Percentiles rank a stretch among this genome's conserved stretches.
These are phyloP conservation scores for Agrotis segetum DNA, from an alignment of 2,888 invertebrate species.

Conservation along the genomic window DNA sequence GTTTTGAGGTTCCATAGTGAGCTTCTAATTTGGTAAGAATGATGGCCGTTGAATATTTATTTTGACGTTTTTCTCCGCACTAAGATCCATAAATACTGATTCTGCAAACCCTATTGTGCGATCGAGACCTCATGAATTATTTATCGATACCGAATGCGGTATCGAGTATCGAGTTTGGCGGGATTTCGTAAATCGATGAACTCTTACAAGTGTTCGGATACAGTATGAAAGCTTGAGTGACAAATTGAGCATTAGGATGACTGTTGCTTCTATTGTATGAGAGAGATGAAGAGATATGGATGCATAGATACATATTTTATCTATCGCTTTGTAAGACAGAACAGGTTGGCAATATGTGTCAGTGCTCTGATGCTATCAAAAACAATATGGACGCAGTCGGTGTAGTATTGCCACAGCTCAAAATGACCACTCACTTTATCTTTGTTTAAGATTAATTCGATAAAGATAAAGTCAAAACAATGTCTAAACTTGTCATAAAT, in stretches of 20 bases:
- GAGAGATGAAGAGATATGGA: constrained; percentile 38
- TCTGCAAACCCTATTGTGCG: constrained; percentile 82
- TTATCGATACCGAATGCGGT: constrained; percentile 82
- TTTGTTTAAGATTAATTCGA: not conserved
- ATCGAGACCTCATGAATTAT: constrained; percentile 85
- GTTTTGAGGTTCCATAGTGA: constrained; percentile 49
- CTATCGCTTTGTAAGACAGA: constrained; percentile 45
- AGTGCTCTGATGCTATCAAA: constrained; percentile 42
- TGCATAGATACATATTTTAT: constrained; percentile 53
- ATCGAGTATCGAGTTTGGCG: constrained; percentile 84
- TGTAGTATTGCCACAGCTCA: constrained; percentile 20
- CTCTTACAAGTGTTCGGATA: constrained; percentile 77
- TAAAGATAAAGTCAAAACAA: not conserved
- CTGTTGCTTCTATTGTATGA: constrained; percentile 52
- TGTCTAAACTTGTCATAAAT: not conserved
- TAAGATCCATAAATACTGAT: constrained; percentile 79
- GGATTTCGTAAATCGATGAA: constrained; percentile 85
- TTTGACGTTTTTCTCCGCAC: constrained; percentile 72
- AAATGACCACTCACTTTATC: constrained; percentile 4
- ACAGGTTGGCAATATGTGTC: constrained; percentile 41
- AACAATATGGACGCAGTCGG: constrained; percentile 19
- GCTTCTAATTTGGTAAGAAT: constrained; percentile 49
- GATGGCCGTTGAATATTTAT: constrained; percentile 57
- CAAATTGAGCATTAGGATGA: constrained; percentile 50
- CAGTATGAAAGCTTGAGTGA: constrained; percentile 64